Evolutionary conservation across 2,113 vertebrate species (phyloP).

Genomic region (Dermatemys mawii): DNA sequence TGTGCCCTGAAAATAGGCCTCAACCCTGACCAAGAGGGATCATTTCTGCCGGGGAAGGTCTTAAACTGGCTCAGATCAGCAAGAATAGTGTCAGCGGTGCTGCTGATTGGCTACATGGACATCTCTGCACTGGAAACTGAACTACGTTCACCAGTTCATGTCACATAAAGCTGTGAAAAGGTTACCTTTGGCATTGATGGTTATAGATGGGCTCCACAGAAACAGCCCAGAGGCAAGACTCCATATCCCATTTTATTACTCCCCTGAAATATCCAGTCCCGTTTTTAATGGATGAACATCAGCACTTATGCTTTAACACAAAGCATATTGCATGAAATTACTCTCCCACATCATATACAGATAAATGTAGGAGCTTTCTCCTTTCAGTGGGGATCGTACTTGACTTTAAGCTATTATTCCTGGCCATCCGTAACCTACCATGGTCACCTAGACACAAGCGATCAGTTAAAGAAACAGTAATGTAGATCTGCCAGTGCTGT

Average conservation of each 20-base stretch:
- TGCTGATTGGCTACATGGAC: accelerated
- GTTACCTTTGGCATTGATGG: background rate
- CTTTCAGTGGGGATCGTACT: background rate
- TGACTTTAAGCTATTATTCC: background rate
- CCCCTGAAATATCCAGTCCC: background rate
- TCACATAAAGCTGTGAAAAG: background rate
- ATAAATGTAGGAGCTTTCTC: slow-evolving; percentile 7
- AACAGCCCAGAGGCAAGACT: background rate
- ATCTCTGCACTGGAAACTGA: background rate
- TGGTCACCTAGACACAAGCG: background rate
- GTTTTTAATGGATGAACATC: background rate
- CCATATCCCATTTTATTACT: background rate
- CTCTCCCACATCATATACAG: background rate
- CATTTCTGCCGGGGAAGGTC: accelerated
- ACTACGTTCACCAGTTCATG: background rate
- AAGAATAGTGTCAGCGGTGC: background rate
- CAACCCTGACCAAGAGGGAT: accelerated
- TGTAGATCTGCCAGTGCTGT: background rate
- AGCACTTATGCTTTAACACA: background rate
- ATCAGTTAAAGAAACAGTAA: background rate
- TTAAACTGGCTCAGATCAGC: accelerated
- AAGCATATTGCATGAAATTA: accelerated
- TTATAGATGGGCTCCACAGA: background rate
- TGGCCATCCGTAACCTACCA: background rate
- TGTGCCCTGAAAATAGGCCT: background rate